A percentile compares a stretch with the other conserved stretches of the same genome.
These are phyloP conservation scores for Microcaecilia unicolor DNA, from an alignment of 2,797 vertebrate genomes.

Conservation along the genomic window DNA sequence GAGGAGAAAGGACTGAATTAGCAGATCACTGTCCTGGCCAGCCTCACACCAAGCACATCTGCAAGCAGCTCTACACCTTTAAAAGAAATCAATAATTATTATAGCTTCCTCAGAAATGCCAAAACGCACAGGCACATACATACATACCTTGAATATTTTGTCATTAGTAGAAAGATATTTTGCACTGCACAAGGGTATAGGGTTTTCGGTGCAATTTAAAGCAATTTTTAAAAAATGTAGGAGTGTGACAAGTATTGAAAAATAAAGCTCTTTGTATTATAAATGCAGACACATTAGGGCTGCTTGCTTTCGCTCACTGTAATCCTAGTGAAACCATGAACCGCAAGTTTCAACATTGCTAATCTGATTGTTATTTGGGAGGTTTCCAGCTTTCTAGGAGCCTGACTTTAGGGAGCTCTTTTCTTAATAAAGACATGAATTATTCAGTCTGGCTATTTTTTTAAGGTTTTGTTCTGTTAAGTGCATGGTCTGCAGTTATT, in stretches of 20 bases:
- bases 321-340: not conserved
- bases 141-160: no score
- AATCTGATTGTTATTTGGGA: conserved; percentile 2
- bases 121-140: no score
- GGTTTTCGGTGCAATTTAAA: no score
- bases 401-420: conserved; percentile 7
- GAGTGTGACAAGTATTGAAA: conserved; percentile 5
- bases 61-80: no score
- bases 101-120: no score
- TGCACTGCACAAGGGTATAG: no score
- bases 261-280: not conserved
- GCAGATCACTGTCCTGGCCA: no score
- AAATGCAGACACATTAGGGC: not conserved
- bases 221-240: conserved; percentile 4
- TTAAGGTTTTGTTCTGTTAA: conserved; percentile 5
- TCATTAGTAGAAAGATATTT: no score
- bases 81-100: no score
- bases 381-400: conserved; percentile 14
- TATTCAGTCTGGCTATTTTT: conserved; percentile 3
- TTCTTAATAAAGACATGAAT: conserved; percentile 6
- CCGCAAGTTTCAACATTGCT: conserved; percentile 14
- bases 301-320: not conserved
- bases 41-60: no score
- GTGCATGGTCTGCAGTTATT: conserved; percentile 11
- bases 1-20: no score